Evolutionary conservation across 2,888 invertebrate genomes (phyloP), one percentile per base, ranked within the genome.

Genomic region (Liodrosophila aerea): DNA sequence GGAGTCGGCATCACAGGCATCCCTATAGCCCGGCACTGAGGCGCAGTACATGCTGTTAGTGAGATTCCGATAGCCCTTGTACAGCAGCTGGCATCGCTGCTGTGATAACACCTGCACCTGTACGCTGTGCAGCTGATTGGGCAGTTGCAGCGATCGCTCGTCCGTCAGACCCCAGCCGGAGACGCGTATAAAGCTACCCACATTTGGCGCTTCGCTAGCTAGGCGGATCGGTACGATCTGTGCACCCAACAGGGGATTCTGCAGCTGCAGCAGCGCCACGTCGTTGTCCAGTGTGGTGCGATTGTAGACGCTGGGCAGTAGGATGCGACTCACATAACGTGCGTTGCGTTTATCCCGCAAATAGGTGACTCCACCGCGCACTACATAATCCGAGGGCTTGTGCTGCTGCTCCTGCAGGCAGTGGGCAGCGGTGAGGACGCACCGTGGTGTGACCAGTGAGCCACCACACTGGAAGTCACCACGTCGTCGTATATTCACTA

Each of bases 1-100:
- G 1, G 90, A 89, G 50, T 89, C 89, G 0, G 83, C 89, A 7
- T 70, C 45, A 53, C 89, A 89, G 16, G 89, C 85, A 69, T 89
- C 89, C 37, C 71, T 83, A 0, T 54, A 7, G 0, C 86, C 87
- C 7, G 84, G 76, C 39, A 74, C 67, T 0, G 76, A 71, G 3
- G 87, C 87, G 37, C 87, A 87, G 31, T 73, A 87, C 87, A 87
- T 87, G 40, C 63, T 67, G 0, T 58, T 13, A 0, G 84, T 85
- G 1, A 87, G 45, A 45, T 85, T 84, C 2, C 87, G 57, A 39
- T 77, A 87, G 7, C 64, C 76, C 0, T 13, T 27, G 27, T 87
- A 87, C 4, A 83, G 45, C 1, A 65, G 41, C 22, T 59, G 43
- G 33, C 87, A 87, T 7, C 71, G 31, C 0, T 50, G 18, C 0